A percentile compares a stretch with the other conserved stretches of the same genome.
Conservation (phyloP, 2,888 invertebrate species). For the Didymodactylos carnosus region DNA sequence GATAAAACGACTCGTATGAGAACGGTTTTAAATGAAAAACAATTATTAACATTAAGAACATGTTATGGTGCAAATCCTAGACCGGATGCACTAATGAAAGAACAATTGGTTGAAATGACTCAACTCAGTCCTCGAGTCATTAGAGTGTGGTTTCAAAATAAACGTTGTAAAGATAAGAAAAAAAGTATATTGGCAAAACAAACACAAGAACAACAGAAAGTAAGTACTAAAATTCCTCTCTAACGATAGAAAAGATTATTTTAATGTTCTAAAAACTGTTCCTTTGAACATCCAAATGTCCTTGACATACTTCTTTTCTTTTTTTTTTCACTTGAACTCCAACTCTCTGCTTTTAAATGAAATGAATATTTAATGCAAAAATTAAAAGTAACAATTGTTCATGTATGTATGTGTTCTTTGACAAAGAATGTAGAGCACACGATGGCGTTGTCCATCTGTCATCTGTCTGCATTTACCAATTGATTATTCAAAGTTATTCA, state of each 20-base stretch:
- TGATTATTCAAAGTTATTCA: too few relatives aligned
- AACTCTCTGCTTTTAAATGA: too few relatives aligned
- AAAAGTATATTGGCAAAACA: conserved; percentile 86
- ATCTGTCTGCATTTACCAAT: too few relatives aligned
- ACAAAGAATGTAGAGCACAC: too few relatives aligned
- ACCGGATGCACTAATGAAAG: conserved; percentile 96
- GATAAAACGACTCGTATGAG: conserved; percentile 85
- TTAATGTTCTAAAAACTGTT: neutral
- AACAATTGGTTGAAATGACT: conserved; percentile 96
- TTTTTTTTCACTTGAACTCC: too few relatives aligned
- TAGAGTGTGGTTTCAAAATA: conserved; percentile 84
- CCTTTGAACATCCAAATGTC: neutral
- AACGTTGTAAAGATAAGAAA: conserved; percentile 35
- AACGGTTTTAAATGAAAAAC: conserved; percentile 94
- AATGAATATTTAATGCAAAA: too few relatives aligned
- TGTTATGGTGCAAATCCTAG: conserved; percentile 93
- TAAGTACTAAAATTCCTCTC: neutral
- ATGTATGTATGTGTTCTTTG: too few relatives aligned
- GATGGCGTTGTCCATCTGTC: too few relatives aligned
- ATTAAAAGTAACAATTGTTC: too few relatives aligned
- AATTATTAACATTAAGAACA: conserved; percentile 81
- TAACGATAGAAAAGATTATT: neutral
- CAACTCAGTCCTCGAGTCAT: conserved; percentile 87
- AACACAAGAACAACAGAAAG: conserved; percentile 79
- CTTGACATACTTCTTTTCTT: neutral